Evolutionary conservation across 2,888 invertebrate species (phyloP).

Genomic region (Hirtodrosophila duncani): DNA sequence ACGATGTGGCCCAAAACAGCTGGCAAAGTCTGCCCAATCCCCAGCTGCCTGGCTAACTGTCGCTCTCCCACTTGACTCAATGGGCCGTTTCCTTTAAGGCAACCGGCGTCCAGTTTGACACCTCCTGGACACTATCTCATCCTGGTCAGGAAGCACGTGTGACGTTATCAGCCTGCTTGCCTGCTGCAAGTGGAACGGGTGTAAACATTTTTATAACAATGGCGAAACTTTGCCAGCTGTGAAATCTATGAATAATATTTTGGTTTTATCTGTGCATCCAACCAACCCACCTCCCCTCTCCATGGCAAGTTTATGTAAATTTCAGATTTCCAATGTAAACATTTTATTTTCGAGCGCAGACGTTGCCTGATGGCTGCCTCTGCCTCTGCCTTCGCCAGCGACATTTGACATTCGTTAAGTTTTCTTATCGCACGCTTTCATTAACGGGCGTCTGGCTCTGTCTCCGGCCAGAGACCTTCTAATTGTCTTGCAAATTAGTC

Average conservation of each 20-base stretch:
- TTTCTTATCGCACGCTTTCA: conserved; percentile 73
- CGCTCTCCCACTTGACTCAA: conserved; percentile 21
- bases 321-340: conserved; percentile 76
- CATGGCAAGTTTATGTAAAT: conserved; percentile 76
- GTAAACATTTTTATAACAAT: background rate
- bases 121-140: conserved; percentile 49
- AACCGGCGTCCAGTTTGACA: conserved; percentile 75
- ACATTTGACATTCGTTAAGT: conserved; percentile 61
- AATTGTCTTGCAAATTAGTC: conserved; percentile 76
- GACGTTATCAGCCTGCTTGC: conserved; percentile 47
- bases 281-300: conserved; percentile 21
- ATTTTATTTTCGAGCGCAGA: conserved; percentile 73
- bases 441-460: conserved; percentile 62
- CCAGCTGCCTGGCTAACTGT: background rate
- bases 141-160: conserved; percentile 44
- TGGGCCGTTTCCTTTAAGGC: conserved; percentile 7
- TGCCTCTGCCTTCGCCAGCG: conserved; percentile 14
- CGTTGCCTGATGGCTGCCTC: conserved; percentile 29
- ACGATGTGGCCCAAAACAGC: conserved; percentile 43
- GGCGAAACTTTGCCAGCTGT: conserved; percentile 18
- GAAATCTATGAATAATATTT: conserved; percentile 60
- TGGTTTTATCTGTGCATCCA: conserved; percentile 50
- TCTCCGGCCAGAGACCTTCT: conserved; percentile 62
- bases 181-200: background rate
- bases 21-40: conserved; percentile 44